These are phyloP conservation scores for Erethizon dorsatum DNA, from an alignment of 2,797 vertebrate species.

Conservation along the genomic window DNA sequence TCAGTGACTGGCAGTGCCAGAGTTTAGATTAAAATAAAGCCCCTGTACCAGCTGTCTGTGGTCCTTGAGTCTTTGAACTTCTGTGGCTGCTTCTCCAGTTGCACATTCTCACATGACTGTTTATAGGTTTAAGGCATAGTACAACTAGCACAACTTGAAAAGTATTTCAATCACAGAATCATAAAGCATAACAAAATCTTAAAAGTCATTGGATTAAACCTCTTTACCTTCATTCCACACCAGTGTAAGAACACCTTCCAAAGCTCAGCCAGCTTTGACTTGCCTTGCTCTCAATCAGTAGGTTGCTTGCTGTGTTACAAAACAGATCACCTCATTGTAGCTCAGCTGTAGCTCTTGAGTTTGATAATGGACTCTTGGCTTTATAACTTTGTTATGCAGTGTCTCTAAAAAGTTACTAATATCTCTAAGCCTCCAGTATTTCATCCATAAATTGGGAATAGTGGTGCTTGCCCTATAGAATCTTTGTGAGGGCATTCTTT, in stretches of 20 bases:
- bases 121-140: neutral
- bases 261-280: neutral
- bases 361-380: neutral
- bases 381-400: slow-evolving; percentile 27
- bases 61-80: neutral
- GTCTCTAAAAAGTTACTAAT: slow-evolving; percentile 27
- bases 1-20: slow-evolving; percentile 26
- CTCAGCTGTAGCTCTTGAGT: neutral
- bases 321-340: neutral
- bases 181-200: slow-evolving; percentile 30
- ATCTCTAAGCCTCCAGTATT: neutral
- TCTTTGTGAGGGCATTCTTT: neutral
- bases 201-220: slow-evolving; percentile 9
- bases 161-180: slow-evolving; percentile 1
- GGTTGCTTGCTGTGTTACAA: neutral
- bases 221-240: neutral
- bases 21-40: slow-evolving; percentile 5
- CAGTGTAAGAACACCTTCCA: neutral
- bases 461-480: neutral
- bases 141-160: neutral
- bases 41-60: too few relatives aligned
- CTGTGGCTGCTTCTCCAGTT: neutral
- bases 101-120: neutral
- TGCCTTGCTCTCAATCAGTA: neutral
- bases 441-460: slow-evolving; percentile 11